Conservation (phyloP, 2,888 invertebrate genomes). For the Drosophila mimica region DNA sequence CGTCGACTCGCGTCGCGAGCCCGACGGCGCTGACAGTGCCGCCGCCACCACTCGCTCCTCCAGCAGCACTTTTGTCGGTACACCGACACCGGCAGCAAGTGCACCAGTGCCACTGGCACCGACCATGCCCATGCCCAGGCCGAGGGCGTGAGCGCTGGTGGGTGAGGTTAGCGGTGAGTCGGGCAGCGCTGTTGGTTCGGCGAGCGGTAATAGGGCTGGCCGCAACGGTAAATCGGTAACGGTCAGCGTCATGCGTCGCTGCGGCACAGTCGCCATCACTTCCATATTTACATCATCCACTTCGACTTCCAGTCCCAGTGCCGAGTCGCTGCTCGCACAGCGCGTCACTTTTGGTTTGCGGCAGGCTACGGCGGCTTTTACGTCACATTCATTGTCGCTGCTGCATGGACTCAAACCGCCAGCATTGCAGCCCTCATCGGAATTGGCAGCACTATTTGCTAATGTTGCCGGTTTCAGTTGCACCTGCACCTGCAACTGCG, state of each 20-base stretch:
- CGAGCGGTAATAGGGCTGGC: conserved; percentile 83
- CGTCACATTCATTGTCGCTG: conserved; percentile 74
- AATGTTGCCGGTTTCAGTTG: conserved; percentile 46
- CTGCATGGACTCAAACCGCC: conserved; percentile 83
- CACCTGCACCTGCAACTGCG: conserved; percentile 11
- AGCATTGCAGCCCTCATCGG: conserved; percentile 83
- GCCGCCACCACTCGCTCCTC: conserved; percentile 87
- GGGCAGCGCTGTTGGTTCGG: conserved; percentile 83
- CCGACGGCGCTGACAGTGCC: conserved; percentile 84
- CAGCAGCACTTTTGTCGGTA: conserved; percentile 86
- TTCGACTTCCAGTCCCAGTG: conserved; percentile 83
- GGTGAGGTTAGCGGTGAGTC: conserved; percentile 80
- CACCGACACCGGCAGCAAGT: conserved; percentile 22
- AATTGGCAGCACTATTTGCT: conserved; percentile 65
- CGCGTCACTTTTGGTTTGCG: conserved; percentile 82
- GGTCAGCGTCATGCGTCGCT: conserved; percentile 84
- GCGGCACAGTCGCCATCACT: conserved; percentile 28
- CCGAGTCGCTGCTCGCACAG: conserved; percentile 84
- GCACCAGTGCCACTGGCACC: not conserved
- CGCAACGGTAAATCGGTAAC: conserved; percentile 84
- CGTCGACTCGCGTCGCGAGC: conserved; percentile 85
- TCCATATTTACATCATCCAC: conserved; percentile 65
- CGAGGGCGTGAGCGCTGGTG: conserved; percentile 33
- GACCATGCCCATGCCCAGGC: not conserved
- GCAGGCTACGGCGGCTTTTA: conserved; percentile 41